Conservation (phyloP, 2,888 invertebrate species). For the Melikaiella ostensackeni region DNA sequence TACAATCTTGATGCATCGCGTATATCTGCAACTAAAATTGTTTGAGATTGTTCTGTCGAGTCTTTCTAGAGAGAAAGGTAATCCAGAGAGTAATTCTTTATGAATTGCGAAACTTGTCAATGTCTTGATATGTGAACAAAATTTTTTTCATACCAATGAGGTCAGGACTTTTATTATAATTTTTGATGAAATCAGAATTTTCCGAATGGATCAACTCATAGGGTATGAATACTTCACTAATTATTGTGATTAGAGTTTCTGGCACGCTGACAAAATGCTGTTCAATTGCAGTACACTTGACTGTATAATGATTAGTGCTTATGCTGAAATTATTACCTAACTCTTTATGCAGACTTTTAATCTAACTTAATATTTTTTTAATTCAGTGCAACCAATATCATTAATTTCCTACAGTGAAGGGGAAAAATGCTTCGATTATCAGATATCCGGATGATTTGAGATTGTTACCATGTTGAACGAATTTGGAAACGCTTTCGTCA, state of each 20-base stretch:
- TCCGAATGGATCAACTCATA: neutral
- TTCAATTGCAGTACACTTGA: neutral
- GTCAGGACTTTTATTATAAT: neutral
- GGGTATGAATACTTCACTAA: neutral
- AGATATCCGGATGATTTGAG: too few relatives aligned
- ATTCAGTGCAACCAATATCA: too few relatives aligned
- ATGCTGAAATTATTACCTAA: neutral
- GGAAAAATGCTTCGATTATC: too few relatives aligned
- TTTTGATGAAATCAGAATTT: neutral
- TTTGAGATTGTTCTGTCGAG: slow-evolving; percentile 27
- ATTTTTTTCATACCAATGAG: neutral
- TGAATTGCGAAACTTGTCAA: slow-evolving; percentile 14
- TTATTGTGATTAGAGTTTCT: too few relatives aligned
- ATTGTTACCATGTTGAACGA: too few relatives aligned
- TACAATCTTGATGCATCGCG: slow-evolving; percentile 33
- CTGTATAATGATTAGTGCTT: neutral
- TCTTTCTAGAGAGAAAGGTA: slow-evolving; percentile 1
- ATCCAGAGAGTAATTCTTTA: slow-evolving; percentile 3
- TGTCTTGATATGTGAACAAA: neutral
- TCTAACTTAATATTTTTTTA: too few relatives aligned
- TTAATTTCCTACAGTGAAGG: too few relatives aligned
- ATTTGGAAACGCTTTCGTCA: too few relatives aligned
- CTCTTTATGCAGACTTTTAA: neutral
- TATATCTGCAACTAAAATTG: slow-evolving; percentile 8
- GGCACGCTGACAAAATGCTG: neutral